phyloP scores from a whole-genome alignment of 2,797 vertebrate species.

The Megalops cyprinoides region DNA sequence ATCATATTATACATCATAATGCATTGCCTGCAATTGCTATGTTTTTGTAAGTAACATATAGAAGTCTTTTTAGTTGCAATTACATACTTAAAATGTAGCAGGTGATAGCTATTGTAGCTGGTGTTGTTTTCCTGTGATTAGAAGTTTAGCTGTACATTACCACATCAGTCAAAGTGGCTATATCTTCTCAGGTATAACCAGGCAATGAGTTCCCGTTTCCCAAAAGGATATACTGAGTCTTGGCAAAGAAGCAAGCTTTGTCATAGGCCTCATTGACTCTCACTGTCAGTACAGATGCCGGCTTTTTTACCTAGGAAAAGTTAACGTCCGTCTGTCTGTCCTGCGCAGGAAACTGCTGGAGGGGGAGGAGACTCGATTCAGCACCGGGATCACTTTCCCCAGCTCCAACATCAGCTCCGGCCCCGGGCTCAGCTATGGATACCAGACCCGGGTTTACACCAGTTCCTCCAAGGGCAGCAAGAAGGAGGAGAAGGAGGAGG shows the following conservation, averaged over 20 bases:
- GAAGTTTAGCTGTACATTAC: not conserved
- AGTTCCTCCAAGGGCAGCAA: constrained; percentile 74
- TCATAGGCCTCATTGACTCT: not conserved
- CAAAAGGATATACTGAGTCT: too few species aligned
- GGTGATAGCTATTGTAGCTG: too few species aligned
- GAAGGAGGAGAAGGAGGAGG: constrained; percentile 81
- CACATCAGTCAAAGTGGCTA: not conserved
- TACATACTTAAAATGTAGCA: not conserved
- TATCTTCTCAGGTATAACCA: not conserved
- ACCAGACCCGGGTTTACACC: constrained; percentile 82
- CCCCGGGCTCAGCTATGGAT: constrained; percentile 73
- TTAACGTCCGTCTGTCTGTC: constrained; percentile 37
- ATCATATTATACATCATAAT: not conserved
- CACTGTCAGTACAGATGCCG: not conserved
- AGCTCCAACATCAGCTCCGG: constrained; percentile 68
- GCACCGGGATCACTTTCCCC: constrained; percentile 74
- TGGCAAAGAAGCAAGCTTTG: not conserved
- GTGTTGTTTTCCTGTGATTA: not conserved
- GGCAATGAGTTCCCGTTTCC: not conserved
- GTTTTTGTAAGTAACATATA: not conserved
- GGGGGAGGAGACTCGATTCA: constrained; percentile 93
- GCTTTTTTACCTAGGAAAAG: not conserved
- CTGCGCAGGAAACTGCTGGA: constrained; percentile 90
- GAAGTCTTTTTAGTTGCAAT: not conserved
- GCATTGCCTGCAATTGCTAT: too few species aligned